Base-by-base conservation (phyloP, 1,140 invertebrate species). In the Nebria ingens region DNA sequence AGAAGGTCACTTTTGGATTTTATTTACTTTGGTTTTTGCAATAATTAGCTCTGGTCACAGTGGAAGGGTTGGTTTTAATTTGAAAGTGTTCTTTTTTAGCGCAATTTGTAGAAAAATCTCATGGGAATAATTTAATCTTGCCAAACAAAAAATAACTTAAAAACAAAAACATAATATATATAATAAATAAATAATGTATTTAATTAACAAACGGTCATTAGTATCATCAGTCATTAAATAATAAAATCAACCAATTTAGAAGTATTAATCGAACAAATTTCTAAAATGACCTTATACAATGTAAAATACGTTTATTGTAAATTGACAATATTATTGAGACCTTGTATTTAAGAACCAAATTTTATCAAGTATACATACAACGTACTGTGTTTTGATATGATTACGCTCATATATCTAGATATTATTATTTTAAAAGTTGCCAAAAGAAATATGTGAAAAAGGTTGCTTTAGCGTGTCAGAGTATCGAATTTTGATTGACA, bases 1-100 rank as follows among this genome's bases (percentile, higher is more conserved):
- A 45, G 40, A 45, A 45, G 40, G 40, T 45, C 40, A 45, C 40
- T 45, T 45, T 45, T 45, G 40, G 40, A 45, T 45, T 45, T 45
- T 17, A 45, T 45, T 45, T 45, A 45, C 40, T 45, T 45, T 45
- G 40, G 40, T 45, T 45, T 45, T 9, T 17, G n/a, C n/a, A n/a
- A n/a, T n/a, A n/a, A 45, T 11, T 45, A 45, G 4, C 15, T 45
- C 40, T 45, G 40, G 40, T 45, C 40, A 45, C 9, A 45, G 40
- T 45, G 40, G 40, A 45, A 45, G 40, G 40, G 40, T 17, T 45
- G 40, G 40, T 45, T 45, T 4, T 29, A 29, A 6, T 29, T 29
- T 29, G 25, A 29, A 6, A 29, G 13, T 29, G 4, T 29, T 29
- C 25, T 6, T 4, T 45, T 45, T 45, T 3, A 45, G 9, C 17